phyloP scores from a whole-genome alignment of 92 coral and sea anemone species.

The Micromussa lordhowensis region DNA sequence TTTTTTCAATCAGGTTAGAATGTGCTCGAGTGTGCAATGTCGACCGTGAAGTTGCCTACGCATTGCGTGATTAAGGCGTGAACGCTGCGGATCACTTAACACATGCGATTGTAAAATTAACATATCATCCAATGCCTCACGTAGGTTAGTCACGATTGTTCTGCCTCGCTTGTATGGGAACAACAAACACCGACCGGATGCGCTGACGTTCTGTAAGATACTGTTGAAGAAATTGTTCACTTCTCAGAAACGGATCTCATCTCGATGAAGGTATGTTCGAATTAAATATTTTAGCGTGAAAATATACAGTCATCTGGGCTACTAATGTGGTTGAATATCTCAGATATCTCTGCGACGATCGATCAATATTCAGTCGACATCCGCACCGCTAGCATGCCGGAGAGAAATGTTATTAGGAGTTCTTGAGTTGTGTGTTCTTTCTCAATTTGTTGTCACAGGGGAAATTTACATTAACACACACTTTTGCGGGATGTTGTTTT shows the following conservation, averaged over 20 bases:
- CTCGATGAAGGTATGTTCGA: background rate
- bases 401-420: background rate
- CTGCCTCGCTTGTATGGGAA: background rate
- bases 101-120: background rate
- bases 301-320: background rate
- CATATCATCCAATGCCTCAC: background rate
- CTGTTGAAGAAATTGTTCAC: background rate
- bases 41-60: background rate
- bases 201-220: background rate
- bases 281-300: background rate
- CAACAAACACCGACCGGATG: background rate
- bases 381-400: background rate
- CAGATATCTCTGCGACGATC: background rate
- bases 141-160: background rate
- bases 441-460: background rate
- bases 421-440: background rate
- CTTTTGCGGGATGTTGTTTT: background rate
- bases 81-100: background rate
- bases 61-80: constrained; percentile 3
- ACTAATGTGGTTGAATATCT: background rate
- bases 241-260: background rate
- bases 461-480: background rate
- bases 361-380: background rate
- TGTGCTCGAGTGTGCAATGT: background rate
- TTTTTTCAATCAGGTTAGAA: background rate